Base-by-base conservation (phyloP, 2,113 vertebrate species). In the Channa maculata region DNA sequence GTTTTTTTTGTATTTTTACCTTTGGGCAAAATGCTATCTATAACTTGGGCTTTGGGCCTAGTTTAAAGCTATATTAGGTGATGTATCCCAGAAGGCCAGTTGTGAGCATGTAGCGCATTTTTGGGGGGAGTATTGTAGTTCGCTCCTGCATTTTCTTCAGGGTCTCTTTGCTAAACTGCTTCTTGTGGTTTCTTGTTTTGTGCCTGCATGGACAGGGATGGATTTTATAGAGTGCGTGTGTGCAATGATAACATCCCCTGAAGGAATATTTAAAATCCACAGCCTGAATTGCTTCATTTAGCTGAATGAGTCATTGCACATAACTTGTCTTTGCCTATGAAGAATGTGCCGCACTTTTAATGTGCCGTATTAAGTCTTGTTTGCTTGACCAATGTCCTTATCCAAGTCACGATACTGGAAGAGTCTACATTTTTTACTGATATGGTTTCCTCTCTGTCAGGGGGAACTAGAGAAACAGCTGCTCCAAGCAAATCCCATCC, bases 391-490 rank as follows among this genome's bases (percentile, higher is more conserved):
- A 34, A 24, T 5, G 0, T 61, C 38, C 15, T 8, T 49, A 33
- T 65, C 2, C 8, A 2, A 33, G 38, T 45, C 8, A 10, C 9
- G 41, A 52, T 55, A 1, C 53, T 24, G 3, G 39, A 61, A 10
- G 3, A 24, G 34, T 57, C 10, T 34, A 1, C 3, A 36, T 6
- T n/a, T 49, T 52, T 13, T 5, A 49, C 9, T 81, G 14, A 54
- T 8, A 10, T n/a, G 15, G 1, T 77, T 2, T 68, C 44, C 3
- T 79, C 11, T 83, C 63, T 50, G n/a, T 60, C 90, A 99, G 98
- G 98, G 98, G 2, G 98, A 99, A 93, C 94, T 99, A 89, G 98
- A 99, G 92, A 99, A 98, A 82, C 98, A 99, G 88, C 96, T 99
- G 83, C 96, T 99, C 24, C 98, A 99, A 92, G 98, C 98, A 39